phyloP scores from a whole-genome alignment of 2,888 invertebrate species.

The Ditula angustiorana region DNA sequence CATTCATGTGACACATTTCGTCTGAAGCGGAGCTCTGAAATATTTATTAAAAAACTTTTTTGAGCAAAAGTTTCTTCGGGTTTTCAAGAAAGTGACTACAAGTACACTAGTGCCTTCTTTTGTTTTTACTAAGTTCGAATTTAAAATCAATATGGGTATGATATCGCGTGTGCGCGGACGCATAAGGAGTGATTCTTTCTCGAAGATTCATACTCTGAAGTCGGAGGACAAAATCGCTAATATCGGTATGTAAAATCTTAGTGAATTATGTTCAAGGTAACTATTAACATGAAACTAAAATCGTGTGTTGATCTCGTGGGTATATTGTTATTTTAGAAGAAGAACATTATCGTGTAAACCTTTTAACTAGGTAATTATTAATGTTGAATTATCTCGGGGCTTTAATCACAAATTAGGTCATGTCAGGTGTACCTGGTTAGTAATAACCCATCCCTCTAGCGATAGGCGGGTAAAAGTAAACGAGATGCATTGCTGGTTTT shows the following conservation, averaged over 20 bases:
- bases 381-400: too few species aligned
- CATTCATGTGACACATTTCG: slow-evolving; percentile 72
- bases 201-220: slow-evolving; percentile 86
- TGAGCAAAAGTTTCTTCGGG: neutral
- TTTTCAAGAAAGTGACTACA: slow-evolving; percentile 2
- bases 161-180: slow-evolving; percentile 89
- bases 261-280: too few species aligned
- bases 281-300: too few species aligned
- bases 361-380: too few species aligned
- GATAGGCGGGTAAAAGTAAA: too few species aligned
- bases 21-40: slow-evolving; percentile 52
- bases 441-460: too few species aligned
- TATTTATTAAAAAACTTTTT: slow-evolving; percentile 2
- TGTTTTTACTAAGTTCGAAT: slow-evolving; percentile 41
- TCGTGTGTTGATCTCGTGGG: too few species aligned
- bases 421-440: too few species aligned
- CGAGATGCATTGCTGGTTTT: too few species aligned
- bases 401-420: too few species aligned
- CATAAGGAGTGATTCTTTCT: slow-evolving; percentile 87
- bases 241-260: slow-evolving; percentile 78
- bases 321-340: too few species aligned
- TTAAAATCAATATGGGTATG: slow-evolving; percentile 86
- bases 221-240: slow-evolving; percentile 89
- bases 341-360: too few species aligned
- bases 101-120: slow-evolving; percentile 22